These are phyloP conservation scores for Sebastes diaconus DNA, from an alignment of 2,797 vertebrate species.

Conservation along the genomic window DNA sequence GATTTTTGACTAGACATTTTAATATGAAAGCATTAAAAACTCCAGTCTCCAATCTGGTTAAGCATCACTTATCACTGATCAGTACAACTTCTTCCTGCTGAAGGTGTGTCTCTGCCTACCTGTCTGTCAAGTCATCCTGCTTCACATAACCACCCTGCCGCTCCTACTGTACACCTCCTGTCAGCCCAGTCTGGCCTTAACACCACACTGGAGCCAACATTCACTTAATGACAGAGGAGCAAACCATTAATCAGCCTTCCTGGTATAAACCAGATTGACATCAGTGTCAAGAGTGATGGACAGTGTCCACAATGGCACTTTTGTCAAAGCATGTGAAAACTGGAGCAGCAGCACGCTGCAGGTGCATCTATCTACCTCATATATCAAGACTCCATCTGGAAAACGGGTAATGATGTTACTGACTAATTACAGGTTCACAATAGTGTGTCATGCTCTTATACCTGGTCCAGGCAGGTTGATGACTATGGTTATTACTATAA, in stretches of 20 bases:
- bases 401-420: background rate
- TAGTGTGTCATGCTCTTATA: background rate
- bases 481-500: background rate
- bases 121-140: background rate
- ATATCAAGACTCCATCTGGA: background rate
- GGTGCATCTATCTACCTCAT: background rate
- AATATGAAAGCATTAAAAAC: background rate
- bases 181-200: background rate
- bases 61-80: background rate
- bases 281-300: background rate
- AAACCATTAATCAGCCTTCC: background rate
- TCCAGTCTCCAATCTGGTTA: background rate
- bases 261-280: background rate
- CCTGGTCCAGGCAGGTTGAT: background rate
- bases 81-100: background rate
- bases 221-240: background rate
- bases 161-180: background rate
- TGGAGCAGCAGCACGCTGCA: too few relatives aligned
- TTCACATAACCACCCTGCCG: background rate
- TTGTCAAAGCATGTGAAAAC: too few relatives aligned
- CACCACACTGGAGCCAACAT: background rate
- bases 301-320: background rate
- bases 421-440: background rate
- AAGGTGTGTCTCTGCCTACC: slow-evolving; percentile 11
- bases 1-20: background rate